Conservation (phyloP, 2,888 invertebrate genomes). For the Acleris cristana region DNA sequence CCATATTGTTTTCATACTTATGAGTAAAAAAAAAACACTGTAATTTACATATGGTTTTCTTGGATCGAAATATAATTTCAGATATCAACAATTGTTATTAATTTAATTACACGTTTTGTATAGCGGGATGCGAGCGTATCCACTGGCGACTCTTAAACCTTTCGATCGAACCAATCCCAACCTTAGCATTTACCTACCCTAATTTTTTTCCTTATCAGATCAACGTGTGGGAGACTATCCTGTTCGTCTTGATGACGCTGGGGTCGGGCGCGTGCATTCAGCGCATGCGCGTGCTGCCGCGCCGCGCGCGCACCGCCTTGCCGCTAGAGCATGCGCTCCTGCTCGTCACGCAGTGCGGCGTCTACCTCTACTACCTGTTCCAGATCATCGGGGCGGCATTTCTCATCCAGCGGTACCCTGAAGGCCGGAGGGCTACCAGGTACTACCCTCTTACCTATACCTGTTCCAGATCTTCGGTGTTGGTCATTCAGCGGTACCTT, state of each 20-base stretch:
- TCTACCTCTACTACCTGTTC: constrained; percentile 90
- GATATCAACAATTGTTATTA: no score
- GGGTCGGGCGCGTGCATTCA: constrained; percentile 73
- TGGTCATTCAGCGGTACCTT: neutral
- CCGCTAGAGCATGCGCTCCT: constrained; percentile 88
- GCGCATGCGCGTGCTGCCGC: constrained; percentile 68
- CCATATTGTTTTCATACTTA: no score
- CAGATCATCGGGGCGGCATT: constrained; percentile 90
- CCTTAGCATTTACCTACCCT: no score
- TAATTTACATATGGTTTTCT: no score
- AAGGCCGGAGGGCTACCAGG: constrained; percentile 70
- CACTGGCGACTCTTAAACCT: no score
- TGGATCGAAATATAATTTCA: no score
- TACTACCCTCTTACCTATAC: constrained; percentile 35
- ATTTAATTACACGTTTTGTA: no score
- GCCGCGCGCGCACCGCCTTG: constrained; percentile 61
- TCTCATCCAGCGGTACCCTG: constrained; percentile 67
- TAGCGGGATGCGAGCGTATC: no score
- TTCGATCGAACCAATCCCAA: no score
- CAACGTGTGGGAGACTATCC: constrained; percentile 81
- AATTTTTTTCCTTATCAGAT: constrained; percentile 67
- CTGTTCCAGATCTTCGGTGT: neutral
- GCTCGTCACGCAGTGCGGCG: constrained; percentile 91
- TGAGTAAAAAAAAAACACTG: no score
- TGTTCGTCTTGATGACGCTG: constrained; percentile 72